Evolutionary conservation across 2,113 vertebrate genomes (phyloP).

Genomic region (Pelecanoides urinatrix): DNA sequence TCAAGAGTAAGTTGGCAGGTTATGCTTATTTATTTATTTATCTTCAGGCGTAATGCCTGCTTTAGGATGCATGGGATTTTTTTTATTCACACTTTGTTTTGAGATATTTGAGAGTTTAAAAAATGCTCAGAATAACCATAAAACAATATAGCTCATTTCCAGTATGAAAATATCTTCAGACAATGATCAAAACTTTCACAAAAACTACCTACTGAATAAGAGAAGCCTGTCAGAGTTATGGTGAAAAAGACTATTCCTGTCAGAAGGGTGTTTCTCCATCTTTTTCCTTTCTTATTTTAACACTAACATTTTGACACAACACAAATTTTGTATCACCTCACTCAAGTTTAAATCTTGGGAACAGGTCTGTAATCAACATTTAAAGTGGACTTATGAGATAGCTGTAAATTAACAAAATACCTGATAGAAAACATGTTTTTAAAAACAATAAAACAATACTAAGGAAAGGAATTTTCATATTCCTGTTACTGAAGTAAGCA

Average conservation of each 20-base stretch:
- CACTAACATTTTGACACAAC: not conserved
- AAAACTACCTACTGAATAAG: not conserved
- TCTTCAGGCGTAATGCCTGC: not conserved
- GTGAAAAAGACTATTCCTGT: not conserved
- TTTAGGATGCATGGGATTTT: not conserved
- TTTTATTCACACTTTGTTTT: not conserved
- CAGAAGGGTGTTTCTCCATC: not conserved
- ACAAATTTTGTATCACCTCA: not conserved
- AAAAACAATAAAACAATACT: not conserved
- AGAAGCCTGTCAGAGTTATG: not conserved
- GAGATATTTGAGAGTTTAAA: not conserved
- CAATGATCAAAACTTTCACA: not conserved
- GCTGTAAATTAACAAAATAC: not conserved
- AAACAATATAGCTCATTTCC: not conserved
- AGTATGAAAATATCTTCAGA: not conserved
- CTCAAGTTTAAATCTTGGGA: not conserved
- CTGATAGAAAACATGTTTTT: not conserved
- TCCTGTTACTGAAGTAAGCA: not conserved
- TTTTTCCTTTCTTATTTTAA: not conserved
- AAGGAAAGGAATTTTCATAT: not conserved
- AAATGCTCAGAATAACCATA: not conserved
- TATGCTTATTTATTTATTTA: not conserved
- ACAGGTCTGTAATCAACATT: not conserved
- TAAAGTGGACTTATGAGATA: not conserved
- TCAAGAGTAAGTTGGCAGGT: not conserved